Base-by-base conservation (phyloP, 2,113 vertebrate genomes). In the Peromyscus californicus region DNA sequence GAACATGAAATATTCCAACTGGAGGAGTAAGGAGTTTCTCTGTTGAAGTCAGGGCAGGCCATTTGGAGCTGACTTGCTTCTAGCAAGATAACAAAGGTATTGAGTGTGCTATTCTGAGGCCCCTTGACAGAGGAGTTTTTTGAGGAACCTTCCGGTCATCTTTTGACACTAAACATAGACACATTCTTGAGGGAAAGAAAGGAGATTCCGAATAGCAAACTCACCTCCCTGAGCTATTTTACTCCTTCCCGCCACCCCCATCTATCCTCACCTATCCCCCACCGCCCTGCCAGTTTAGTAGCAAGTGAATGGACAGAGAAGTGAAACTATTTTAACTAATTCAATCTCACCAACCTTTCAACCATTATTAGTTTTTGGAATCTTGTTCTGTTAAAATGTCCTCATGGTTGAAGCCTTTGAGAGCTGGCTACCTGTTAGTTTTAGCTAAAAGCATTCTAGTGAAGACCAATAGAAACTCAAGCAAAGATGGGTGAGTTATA, bases 281-380 rank as follows among this genome's bases (percentile, higher is more conserved):
- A 65, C 16, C 29, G 15, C 36, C 79, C 82, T 92, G 1, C 7
- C 65, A 48, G 0, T 69, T 76, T 92, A 75, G 22, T 86, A 75
- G 54, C 70, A 94, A 80, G 57, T 75, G 11, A 80, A 97, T 51
- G 29, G 15, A 3, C 74, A 89, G 19, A 72, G 82, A 93, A 90
- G 59, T 42, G 3, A 96, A 96, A 96, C 12, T 24, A 63, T 9
- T 54, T 57, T 57, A 91, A 17, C 48, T 80, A 70, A 33, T 93
- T 91, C 89, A 36, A 19, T 92, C 45, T 67, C 36, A 87, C 51
- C 59, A 72, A 12, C 61, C 45, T 93, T 93, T 95, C 90, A 96
- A 88, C 0, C 26, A 17, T 22, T 80, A 59, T 26, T 45, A 94
- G 59, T 72, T 42, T 95, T 76, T 75, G n/a, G 76, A 63, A 89